Evolutionary conservation across 2,888 invertebrate species (phyloP).

Genomic region (Linnaemya tessellans): DNA sequence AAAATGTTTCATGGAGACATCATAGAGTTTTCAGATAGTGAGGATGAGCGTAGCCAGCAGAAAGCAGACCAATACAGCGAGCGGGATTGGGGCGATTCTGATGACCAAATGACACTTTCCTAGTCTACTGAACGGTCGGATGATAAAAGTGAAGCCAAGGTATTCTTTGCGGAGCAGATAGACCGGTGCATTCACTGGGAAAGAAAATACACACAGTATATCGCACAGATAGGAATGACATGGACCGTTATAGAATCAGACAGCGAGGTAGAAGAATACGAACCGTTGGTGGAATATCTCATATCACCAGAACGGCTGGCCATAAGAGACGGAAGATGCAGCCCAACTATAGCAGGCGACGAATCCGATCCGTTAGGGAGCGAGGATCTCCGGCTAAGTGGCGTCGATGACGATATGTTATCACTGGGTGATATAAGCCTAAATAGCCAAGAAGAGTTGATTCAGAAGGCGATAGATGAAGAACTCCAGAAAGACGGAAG

Average conservation of each 20-base stretch:
- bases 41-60: neutral
- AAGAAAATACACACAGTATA: neutral
- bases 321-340: neutral
- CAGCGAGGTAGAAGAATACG: neutral
- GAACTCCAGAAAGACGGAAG: neutral
- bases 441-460: neutral
- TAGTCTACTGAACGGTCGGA: neutral
- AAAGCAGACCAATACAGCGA: neutral
- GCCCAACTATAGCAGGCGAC: neutral
- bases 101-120: constrained; percentile 1
- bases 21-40: neutral
- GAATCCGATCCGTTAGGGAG: neutral
- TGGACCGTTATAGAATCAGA: neutral
- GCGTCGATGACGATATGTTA: too few relatives aligned
- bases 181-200: neutral
- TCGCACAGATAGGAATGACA: neutral
- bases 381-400: neutral
- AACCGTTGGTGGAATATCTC: neutral
- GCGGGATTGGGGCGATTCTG: neutral
- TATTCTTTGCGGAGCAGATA: neutral
- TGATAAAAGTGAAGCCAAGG: neutral
- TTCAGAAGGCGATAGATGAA: neutral
- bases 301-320: neutral
- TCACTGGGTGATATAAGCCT: neutral
- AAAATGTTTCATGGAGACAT: constrained; percentile 3